Base-by-base conservation (phyloP, 2,113 vertebrate species). In the Apistogramma diplotaenia region DNA sequence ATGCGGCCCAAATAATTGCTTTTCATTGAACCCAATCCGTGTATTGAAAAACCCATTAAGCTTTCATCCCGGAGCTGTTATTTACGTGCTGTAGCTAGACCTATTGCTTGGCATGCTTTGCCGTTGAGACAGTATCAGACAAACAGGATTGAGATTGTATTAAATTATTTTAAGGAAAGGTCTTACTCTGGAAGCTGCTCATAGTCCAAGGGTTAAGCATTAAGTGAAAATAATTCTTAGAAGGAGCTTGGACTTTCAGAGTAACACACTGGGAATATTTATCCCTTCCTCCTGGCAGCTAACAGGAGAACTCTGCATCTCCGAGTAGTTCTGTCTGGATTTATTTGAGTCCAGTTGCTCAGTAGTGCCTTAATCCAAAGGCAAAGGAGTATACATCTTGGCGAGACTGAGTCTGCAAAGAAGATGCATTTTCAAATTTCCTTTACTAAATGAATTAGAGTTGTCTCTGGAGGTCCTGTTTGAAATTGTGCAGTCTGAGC, bases 171-270 rank as follows among this genome's bases (percentile, higher is more conserved):
- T 79, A 78, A 82, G 72, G 76, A 65, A 70, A 65, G 57, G n/a
- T 73, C 25, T 79, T 12, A 9, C 56, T 78, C 72, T 71, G 23
- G 57, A 83, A 82, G 65, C 55, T 67, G 81, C 72, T 74, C 72
- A 53, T 73, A 81, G 86, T 89, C 59, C 78, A 84, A 76, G 67
- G 85, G 86, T 89, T 90, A 89, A 91, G 49, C 85, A 72, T 29
- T 67, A 67, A 67, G 62, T 40, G 54, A 88, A 86, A 78, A 82
- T 37, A 74, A 82, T 92, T 91, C 82, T 80, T 54, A 75, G 88
- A 91, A 89, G 79, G 67, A 85, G 85, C 85, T 84, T 85, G 86
- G 81, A 81, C 65, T 79, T 90, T 83, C 79, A 89, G 72, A 61
- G 84, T 83, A 86, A 54, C 29, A 57, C 33, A 61, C 18, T 21